Evolutionary conservation across 1,140 invertebrate genomes (phyloP), one percentile per base, ranked within the genome.

Genomic region (Scaptodrosophila lebanonensis): DNA sequence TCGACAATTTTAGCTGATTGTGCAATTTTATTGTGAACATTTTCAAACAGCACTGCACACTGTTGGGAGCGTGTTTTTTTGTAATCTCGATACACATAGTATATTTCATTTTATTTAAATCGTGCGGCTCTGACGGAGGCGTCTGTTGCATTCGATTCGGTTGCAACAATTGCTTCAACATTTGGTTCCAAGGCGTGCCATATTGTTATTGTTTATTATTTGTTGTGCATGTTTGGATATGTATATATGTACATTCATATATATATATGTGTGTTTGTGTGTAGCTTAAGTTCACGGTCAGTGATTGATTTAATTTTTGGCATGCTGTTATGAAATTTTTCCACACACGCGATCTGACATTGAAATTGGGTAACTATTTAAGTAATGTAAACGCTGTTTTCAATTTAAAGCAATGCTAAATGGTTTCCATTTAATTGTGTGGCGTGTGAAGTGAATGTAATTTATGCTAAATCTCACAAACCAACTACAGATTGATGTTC

Each of bases 301-400:
- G 51, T 62, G 68, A 72, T 72, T 67, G 73, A 65, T 61, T 68
- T 77, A 77, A 77, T 79, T 77, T 58, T 11, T 38, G 35, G 16
- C 29, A 33, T 40, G 45, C 38, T 60, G 40, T 60, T 71, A 67
- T 57, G 66, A 60, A 64, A 67, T 56, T n/a, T n/a, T n/a, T n/a
- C 58, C 35, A 57, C 53, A 57, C 68, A 76, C 58, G 51, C 67
- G 43, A 77, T 72, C 43, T 72, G 64, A 30, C 67, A 72, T 77
- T 72, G 67, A 68, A 77, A 65, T 66, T 44, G 52, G 51, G 59
- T 70, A 70, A n/a, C n/a, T n/a, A n/a, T n/a, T n/a, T n/a, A n/a
- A 65, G 16, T 27, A 54, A 54, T 73, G 57, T 42, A 57, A 66
- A 58, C 35, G 30, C 39, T n/a, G 25, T 61, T 53, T 66, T 51